phyloP scores from a whole-genome alignment of 2,888 invertebrate species.

The Petrolisthes cinctipes region DNA sequence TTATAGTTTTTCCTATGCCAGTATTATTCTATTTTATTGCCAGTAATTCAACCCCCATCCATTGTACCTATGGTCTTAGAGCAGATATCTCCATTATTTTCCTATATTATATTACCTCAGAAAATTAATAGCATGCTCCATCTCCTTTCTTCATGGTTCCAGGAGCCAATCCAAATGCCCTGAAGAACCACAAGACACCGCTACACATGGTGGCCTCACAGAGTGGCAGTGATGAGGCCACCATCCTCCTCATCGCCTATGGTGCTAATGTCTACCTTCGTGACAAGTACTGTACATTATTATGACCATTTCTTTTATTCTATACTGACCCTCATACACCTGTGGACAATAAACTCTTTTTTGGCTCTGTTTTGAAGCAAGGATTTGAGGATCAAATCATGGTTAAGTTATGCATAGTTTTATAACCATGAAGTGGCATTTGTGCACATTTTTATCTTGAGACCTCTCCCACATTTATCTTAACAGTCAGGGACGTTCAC shows the following conservation, averaged over 20 bases:
- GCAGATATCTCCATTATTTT: too few relatives aligned
- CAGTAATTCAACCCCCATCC: too few relatives aligned
- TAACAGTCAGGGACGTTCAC: slow-evolving; percentile 65
- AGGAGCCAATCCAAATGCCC: slow-evolving; percentile 67
- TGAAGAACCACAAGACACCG: slow-evolving; percentile 67
- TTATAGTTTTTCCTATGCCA: too few relatives aligned
- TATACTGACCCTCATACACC: not conserved
- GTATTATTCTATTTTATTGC: too few relatives aligned
- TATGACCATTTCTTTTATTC: not conserved
- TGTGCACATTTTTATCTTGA: too few relatives aligned
- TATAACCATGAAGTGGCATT: too few relatives aligned
- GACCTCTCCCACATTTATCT: not conserved
- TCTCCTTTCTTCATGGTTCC: not conserved
- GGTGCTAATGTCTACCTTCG: slow-evolving; percentile 67
- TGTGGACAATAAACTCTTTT: not conserved
- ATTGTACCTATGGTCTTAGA: too few relatives aligned
- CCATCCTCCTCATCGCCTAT: slow-evolving; percentile 66
- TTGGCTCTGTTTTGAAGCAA: not conserved
- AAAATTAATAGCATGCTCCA: too few relatives aligned
- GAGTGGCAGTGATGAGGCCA: slow-evolving; percentile 65
- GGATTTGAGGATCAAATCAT: too few relatives aligned
- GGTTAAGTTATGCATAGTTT: too few relatives aligned
- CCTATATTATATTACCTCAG: too few relatives aligned
- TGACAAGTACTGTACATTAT: slow-evolving; percentile 51
- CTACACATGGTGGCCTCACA: slow-evolving; percentile 66